Evolutionary conservation across 2,113 vertebrate genomes (phyloP).

Genomic region (Leiothrix lutea): DNA sequence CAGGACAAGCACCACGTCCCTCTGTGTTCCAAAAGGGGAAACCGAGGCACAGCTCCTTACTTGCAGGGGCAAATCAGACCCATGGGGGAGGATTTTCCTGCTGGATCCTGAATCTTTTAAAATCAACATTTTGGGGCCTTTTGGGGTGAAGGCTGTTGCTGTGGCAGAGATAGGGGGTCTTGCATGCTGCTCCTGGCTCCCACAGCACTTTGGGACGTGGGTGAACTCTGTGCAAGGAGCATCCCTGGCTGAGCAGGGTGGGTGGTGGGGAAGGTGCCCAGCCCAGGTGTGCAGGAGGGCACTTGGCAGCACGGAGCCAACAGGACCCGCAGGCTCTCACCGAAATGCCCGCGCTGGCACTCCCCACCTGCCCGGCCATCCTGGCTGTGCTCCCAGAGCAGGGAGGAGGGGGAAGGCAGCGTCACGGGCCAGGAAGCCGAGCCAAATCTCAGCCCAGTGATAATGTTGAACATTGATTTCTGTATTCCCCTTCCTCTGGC

Average conservation of each 20-base stretch:
- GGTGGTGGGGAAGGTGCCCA: not conserved
- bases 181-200: fast-evolving
- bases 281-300: not conserved
- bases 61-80: not conserved
- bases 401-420: not conserved
- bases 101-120: not conserved
- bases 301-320: fast-evolving
- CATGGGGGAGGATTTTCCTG: fast-evolving
- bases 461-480: not conserved
- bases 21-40: not conserved
- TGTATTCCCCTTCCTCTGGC: not conserved
- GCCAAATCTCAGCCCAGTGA: not conserved
- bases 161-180: fast-evolving
- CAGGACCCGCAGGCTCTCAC: fast-evolving
- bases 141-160: not conserved
- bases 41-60: not conserved
- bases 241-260: fast-evolving
- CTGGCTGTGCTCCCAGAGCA: not conserved
- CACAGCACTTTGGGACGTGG: fast-evolving
- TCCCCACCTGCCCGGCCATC: not conserved
- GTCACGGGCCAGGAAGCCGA: fast-evolving
- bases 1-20: fast-evolving
- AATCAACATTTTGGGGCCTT: not conserved
- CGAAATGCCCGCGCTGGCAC: not conserved
- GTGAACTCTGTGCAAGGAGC: not conserved